Conservation (phyloP, 2,888 invertebrate genomes). For the Thysanoteuthis rhombus region DNA sequence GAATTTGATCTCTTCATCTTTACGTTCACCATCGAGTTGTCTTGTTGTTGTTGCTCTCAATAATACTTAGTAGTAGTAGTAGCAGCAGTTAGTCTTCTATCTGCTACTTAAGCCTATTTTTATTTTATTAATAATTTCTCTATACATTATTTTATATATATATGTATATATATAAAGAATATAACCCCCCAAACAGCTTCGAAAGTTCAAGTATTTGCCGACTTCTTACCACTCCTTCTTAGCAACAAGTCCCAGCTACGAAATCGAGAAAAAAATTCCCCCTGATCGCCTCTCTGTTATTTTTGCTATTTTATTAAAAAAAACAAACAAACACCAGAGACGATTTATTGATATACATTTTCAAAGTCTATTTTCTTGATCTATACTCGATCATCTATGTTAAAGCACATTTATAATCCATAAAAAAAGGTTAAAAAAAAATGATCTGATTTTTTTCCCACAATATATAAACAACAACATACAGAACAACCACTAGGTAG, state of each 20-base stretch:
- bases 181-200: background rate
- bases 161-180: background rate
- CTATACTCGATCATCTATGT: background rate
- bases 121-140: background rate
- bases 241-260: background rate
- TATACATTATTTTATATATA: background rate
- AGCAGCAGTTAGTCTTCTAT: background rate
- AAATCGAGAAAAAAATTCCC: background rate
- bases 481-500: too few species aligned
- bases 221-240: background rate
- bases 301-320: background rate
- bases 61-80: background rate
- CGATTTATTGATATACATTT: background rate
- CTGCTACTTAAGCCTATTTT: background rate
- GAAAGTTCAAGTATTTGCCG: background rate
- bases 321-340: background rate
- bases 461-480: too few species aligned
- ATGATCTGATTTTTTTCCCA: too few species aligned
- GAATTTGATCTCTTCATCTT: conserved; percentile 12
- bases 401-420: too few species aligned
- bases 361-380: background rate
- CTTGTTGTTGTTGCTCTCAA: background rate
- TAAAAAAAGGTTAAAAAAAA: too few species aligned
- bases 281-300: too few species aligned
- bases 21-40: background rate